Base-by-base conservation (phyloP, 2,797 vertebrate species). In the Urocyon cinereoargenteus region DNA sequence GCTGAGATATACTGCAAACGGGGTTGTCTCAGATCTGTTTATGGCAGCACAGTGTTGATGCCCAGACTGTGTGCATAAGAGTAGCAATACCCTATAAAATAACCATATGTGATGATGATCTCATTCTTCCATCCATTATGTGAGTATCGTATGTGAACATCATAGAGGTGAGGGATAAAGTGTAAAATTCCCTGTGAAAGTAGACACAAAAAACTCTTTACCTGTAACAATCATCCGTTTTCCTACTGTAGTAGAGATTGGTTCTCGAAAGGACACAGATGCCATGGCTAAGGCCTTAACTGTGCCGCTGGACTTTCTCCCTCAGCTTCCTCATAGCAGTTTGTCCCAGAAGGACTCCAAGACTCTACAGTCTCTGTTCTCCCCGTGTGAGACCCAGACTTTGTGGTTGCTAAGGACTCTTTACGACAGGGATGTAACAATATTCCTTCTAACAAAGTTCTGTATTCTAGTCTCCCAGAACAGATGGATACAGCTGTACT, bases 201-300 rank as follows among this genome's bases (percentile, higher is more conserved):
- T 11, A 24, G 1, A 15, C 13, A 62, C 6, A n/a, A 31, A 79
- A 79, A 81, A 34, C 68, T 24, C 36, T 89, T 86, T 87, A 70
- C 98, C 89, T 45, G 86, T 97, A 14, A 96, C 45, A 19, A 97
- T 49, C 70, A 94, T 96, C 31, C 81, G 95, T 45, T 96, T 97
- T 12, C 96, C 97, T 14, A 34, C 0, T 0, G 15, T 31, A 5
- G 40, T 0, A 24, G 90, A 94, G 14, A 81, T 1, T 0, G 94
- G 84, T 18, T 93, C 59, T 13, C 12, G 4, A 16, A 92, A 49
- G 0, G 81, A 34, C 0, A 53, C 49, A 3, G 55, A 82, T 0
- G 85, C 12, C 97, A 96, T 88, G 16, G 0, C 0, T 1, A 0
- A 7, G 0, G n/a, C 8, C 75, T 45, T 31, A 57, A 55, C 26